Evolutionary conservation across 1,140 invertebrate species (phyloP).

Genomic region (Protaetia brevitarsis): DNA sequence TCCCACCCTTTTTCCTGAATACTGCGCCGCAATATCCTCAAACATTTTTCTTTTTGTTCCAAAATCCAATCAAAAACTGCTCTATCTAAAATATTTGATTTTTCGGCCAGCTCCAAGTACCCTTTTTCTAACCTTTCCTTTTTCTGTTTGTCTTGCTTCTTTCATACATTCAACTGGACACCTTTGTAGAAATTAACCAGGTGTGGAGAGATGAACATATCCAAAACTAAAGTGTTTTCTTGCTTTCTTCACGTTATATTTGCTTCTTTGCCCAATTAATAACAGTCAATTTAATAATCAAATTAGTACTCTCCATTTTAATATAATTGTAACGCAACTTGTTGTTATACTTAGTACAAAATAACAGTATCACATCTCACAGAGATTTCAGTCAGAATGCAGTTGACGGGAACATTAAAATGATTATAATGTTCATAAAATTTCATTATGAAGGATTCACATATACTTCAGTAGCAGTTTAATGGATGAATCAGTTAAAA

Average conservation of each 20-base stretch:
- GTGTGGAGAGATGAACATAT: not conserved
- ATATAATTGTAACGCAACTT: too few species aligned
- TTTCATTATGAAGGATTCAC: too few species aligned
- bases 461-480: too few species aligned
- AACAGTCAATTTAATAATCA: too few species aligned
- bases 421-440: too few species aligned
- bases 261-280: too few species aligned
- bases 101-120: conserved; percentile 4
- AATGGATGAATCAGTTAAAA: too few species aligned
- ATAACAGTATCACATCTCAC: too few species aligned
- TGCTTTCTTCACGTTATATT: not conserved
- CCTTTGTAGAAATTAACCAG: not conserved
- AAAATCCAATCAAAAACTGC: conserved; percentile 21
- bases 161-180: not conserved
- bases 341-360: too few species aligned
- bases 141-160: not conserved
- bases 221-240: not conserved
- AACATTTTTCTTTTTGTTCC: conserved; percentile 4
- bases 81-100: conserved; percentile 23
- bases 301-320: too few species aligned
- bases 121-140: not conserved
- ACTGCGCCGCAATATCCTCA: conserved; percentile 13
- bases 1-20: not conserved
- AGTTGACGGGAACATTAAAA: too few species aligned
- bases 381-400: too few species aligned